A percentile compares a stretch with the other conserved stretches of the same genome.
These are phyloP conservation scores for Heliconius aoede DNA, from an alignment of 2,888 invertebrate species.

Conservation along the genomic window DNA sequence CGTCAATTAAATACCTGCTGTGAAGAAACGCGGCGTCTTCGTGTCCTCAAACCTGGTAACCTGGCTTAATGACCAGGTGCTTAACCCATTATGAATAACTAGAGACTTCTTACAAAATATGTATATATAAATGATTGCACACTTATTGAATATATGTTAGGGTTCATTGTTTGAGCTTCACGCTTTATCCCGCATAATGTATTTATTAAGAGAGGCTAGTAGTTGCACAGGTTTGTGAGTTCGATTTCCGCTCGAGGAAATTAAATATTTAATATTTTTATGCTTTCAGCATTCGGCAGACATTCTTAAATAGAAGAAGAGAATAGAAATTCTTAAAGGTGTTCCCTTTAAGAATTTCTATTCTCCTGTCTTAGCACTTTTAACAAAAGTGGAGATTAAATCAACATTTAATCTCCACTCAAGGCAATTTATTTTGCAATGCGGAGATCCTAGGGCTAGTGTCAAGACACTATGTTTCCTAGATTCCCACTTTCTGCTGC, in stretches of 20 bases:
- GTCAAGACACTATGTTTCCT: neutral
- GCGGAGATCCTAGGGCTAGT: neutral
- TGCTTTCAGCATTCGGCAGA: no score
- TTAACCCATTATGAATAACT: conserved; percentile 13
- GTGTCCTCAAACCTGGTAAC: conserved; percentile 31
- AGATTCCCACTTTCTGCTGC: neutral
- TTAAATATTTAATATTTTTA: neutral
- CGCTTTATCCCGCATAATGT: neutral
- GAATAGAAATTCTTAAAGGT: no score
- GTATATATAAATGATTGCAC: neutral
- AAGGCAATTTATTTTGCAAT: no score
- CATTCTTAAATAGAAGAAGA: no score
- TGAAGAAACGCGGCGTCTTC: conserved; percentile 27
- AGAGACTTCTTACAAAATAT: conserved; percentile 14
- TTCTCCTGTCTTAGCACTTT: no score
- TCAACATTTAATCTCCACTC: no score
- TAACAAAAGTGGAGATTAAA: no score
- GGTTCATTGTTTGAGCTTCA: neutral
- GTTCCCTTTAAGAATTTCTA: no score
- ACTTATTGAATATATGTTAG: neutral
- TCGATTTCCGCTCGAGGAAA: neutral
- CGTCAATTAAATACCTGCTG: conserved; percentile 38
- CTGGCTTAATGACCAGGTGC: conserved; percentile 33
- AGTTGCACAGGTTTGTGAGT: neutral
- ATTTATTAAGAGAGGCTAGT: neutral